These are phyloP conservation scores for Dipodomys ordii DNA, from an alignment of 2,113 vertebrate species.

Conservation along the genomic window DNA sequence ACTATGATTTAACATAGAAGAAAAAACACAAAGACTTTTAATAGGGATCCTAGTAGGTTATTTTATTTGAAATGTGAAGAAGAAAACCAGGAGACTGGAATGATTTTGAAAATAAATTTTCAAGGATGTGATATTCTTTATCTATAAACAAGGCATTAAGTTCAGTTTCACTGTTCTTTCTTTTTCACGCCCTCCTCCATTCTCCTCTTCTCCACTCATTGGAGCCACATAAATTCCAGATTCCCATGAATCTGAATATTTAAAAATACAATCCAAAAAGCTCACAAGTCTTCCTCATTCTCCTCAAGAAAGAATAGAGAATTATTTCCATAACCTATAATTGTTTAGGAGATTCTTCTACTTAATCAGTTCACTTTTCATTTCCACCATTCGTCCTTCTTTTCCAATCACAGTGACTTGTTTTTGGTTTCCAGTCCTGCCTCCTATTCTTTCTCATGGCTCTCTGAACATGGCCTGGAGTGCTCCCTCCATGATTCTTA, in stretches of 20 bases:
- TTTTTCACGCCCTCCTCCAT: fast-evolving
- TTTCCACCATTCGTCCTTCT: background rate
- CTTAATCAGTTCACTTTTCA: background rate
- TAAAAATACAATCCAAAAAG: background rate
- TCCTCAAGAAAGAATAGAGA: background rate
- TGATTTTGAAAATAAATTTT: background rate
- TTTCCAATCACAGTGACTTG: background rate
- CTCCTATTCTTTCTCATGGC: background rate
- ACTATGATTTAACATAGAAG: background rate
- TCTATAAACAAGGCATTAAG: background rate
- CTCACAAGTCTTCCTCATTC: background rate
- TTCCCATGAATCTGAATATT: background rate
- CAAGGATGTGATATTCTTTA: background rate
- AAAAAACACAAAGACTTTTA: background rate
- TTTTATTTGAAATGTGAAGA: background rate
- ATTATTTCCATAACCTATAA: background rate
- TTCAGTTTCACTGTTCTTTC: background rate
- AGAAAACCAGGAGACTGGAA: background rate
- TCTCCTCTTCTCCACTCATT: no score
- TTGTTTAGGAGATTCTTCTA: background rate
- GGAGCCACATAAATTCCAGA: background rate
- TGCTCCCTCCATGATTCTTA: background rate
- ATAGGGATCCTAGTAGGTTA: background rate
- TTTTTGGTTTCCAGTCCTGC: background rate
- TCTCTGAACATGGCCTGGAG: background rate